These are phyloP conservation scores for Gambusia affinis DNA, from an alignment of 2,113 vertebrate genomes.

Conservation along the genomic window DNA sequence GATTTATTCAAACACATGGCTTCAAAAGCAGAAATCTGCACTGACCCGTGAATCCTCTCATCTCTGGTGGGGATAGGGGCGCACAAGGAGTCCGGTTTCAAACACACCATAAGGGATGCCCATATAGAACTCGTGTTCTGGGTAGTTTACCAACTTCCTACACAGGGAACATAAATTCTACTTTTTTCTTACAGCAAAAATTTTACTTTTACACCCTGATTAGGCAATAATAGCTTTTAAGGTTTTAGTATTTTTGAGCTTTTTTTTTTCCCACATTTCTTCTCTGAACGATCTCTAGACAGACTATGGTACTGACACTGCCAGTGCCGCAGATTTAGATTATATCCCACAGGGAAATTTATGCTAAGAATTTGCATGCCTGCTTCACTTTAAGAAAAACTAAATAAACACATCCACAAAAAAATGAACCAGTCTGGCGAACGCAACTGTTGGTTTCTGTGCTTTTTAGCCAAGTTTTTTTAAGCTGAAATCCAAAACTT, in stretches of 20 bases:
- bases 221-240: slow-evolving; percentile 8
- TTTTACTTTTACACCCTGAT: background rate
- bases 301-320: slow-evolving; percentile 19
- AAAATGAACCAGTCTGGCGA: slow-evolving; percentile 9
- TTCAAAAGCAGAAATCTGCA: slow-evolving; percentile 3
- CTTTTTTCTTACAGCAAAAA: background rate
- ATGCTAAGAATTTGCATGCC: slow-evolving; percentile 51
- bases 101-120: background rate
- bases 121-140: background rate
- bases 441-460: background rate
- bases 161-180: background rate
- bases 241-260: slow-evolving; percentile 18
- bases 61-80: background rate
- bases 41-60: background rate
- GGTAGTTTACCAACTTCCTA: background rate
- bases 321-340: slow-evolving; percentile 50
- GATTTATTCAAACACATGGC: slow-evolving; percentile 11
- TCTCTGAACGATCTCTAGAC: slow-evolving; percentile 15
- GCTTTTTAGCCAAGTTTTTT: background rate
- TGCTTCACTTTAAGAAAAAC: slow-evolving; percentile 34
- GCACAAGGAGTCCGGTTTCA: background rate
- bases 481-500: background rate
- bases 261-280: slow-evolving; percentile 1
- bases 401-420: slow-evolving; percentile 47
- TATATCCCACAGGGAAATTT: slow-evolving; percentile 53